Evolutionary conservation across 1,140 invertebrate genomes (phyloP), one percentile per base, ranked within the genome.

Genomic region (Eupeodes corollae): DNA sequence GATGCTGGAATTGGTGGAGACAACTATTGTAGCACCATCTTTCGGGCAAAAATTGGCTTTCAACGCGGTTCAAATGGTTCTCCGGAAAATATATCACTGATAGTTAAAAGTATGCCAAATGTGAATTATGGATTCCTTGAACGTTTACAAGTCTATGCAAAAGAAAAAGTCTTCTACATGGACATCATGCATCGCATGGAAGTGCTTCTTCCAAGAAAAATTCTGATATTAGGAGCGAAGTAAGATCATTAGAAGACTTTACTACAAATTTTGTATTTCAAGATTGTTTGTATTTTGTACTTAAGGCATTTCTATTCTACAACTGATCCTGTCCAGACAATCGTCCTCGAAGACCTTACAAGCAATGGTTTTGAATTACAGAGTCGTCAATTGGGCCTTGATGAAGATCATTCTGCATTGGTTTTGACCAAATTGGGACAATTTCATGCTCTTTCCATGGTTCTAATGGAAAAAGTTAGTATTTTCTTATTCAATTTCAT

Each of bases 271-370:
- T 26, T 26, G 3, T 26, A 26, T 26, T 26, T n/a, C n/a, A n/a
- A n/a, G n/a, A n/a, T n/a, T 26, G 21, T 26, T 26, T 26, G n/a
- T 10, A 41, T 41, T 16, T 41, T 15, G 12, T 41, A 59, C 18
- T 54, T 52, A 12, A 58, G 69, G 9, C 76, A 77, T 21, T 80
- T 69, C 57, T 66, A 59, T 39, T 61, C 63, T 12, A 62, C 58
- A 5, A 53, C 57, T 0, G 49, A 54, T 19, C 63, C 63, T 2
- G 61, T 60, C 41, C 57, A 61, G 44, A 67, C 62, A 3, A 61
- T 67, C 6, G 52, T 67, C 6, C 56, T 67, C 16, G 64, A 65
- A 46, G 64, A 67, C 42, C 43, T 67, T 2, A 55, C 52, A 40
- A 30, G 43, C 1, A 21, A 51, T 30, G 63, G 63, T 6, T 67